Evolutionary conservation across 2,797 vertebrate species (phyloP), one percentile per base, ranked within the genome.

Genomic region (Odontamblyopus lacepedii): DNA sequence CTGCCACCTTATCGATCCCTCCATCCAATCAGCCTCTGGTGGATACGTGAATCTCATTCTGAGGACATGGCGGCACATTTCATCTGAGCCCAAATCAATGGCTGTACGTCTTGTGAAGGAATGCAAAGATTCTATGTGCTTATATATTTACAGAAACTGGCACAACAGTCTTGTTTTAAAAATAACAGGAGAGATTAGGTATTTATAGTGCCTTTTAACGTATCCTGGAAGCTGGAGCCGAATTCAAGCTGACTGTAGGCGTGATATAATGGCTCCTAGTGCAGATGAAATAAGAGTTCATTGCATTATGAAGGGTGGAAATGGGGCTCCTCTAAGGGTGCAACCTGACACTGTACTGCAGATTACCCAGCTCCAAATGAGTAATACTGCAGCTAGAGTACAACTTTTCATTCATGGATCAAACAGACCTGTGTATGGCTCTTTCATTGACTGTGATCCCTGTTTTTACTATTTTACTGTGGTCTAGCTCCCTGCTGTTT

Each of bases 31-130:
- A 88, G 82, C 76, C 88, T 88, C 81, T 88, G 79, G 81, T 32
- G 71, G 80, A 84, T 86, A 86, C 79, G 83, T 88, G 90, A 85
- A 89, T 90, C 87, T 92, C 88, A 89, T 91, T 87, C 85, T 82
- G 80, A 89, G 86, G 85, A 89, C 82, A 82, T 72, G 84, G 84
- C 80, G 84, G 83, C 87, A 84, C 85, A 84, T 90, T 90, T 88
- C 83, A 88, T 87, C 81, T 63, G 77, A 87, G 78, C 67, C 78
- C 59, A 78, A 78, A 87, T 90, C 84, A 69, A 90, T 89, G 72
- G 27, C 73, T 48, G 67, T 69, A 41, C 38, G 78, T 80, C 77
- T 83, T 84, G 72, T 67, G 62, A 71, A 80, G 68, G 77, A 84
- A 87, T 71, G 67, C 63, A 79, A 85, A 78, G 60, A 65, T 56